phyloP scores from a whole-genome alignment of 2,797 vertebrate species.

The Lutra lutra region DNA sequence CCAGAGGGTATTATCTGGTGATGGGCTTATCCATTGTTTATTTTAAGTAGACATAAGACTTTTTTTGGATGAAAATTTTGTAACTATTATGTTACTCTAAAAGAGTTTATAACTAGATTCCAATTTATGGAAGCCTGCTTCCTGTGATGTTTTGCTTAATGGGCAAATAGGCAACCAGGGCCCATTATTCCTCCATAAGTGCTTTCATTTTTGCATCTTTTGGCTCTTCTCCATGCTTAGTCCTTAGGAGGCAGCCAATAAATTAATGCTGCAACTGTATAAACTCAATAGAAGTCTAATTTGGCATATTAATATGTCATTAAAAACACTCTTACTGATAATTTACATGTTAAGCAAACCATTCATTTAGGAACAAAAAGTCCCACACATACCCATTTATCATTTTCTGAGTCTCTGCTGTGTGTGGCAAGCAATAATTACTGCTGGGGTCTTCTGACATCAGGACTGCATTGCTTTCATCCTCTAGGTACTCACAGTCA shows the following conservation, averaged over 20 bases:
- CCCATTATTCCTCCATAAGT: background rate
- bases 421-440: background rate
- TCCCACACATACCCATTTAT: background rate
- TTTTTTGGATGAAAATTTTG: background rate
- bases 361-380: background rate
- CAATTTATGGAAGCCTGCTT: background rate
- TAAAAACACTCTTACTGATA: background rate
- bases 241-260: background rate
- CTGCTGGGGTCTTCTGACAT: background rate
- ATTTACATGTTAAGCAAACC: slow-evolving; percentile 11
- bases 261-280: background rate
- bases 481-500: background rate
- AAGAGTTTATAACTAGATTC: background rate
- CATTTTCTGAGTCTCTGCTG: slow-evolving; percentile 39
- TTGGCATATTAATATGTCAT: background rate
- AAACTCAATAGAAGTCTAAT: background rate
- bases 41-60: background rate
- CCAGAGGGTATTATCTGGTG: background rate
- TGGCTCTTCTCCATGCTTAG: background rate
- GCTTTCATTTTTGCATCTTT: background rate
- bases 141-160: background rate
- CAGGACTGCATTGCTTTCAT: background rate
- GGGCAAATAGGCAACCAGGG: background rate
- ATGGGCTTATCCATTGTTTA: background rate
- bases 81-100: background rate